Evolutionary conservation across 2,113 vertebrate genomes (phyloP).

Genomic region (Heteronetta atricapilla): DNA sequence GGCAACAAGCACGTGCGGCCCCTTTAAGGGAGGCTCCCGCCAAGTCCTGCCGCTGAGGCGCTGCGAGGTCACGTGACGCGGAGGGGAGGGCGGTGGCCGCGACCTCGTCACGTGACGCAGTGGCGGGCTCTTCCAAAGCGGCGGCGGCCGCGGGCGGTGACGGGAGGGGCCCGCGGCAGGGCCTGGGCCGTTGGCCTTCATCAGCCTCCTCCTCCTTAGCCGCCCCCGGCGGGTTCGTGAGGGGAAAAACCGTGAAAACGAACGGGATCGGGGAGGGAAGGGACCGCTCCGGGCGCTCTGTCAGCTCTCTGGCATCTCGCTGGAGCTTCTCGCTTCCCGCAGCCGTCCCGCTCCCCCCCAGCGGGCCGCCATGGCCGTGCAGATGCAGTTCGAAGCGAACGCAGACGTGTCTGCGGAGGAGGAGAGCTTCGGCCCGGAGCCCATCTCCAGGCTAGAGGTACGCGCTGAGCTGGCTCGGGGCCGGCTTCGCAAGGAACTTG

Average conservation of each 20-base stretch:
- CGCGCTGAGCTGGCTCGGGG: background rate
- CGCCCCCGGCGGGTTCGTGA: too few relatives aligned
- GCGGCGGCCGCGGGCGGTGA: background rate
- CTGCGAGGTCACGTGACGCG: background rate
- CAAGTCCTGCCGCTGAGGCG: background rate
- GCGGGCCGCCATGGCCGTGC: conserved; percentile 84
- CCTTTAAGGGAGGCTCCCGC: background rate
- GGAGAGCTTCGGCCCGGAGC: conserved; percentile 92
- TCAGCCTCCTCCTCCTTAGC: too few relatives aligned
- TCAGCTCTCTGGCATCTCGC: too few relatives aligned
- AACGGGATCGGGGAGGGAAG: too few relatives aligned
- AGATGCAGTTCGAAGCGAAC: conserved; percentile 78
- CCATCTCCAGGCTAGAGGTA: conserved; percentile 89
- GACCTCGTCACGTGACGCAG: background rate
- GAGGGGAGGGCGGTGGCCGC: too few relatives aligned
- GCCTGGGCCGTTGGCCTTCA: too few relatives aligned
- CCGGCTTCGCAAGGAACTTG: rapidly evolving
- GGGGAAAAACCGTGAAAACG: too few relatives aligned
- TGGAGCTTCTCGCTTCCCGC: too few relatives aligned
- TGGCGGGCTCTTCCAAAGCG: background rate
- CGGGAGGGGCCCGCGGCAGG: too few relatives aligned
- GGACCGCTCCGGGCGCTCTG: too few relatives aligned
- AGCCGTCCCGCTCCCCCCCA: too few relatives aligned
- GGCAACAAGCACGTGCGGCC: background rate
- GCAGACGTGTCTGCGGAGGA: conserved; percentile 84